Conservation (phyloP, 2,888 invertebrate species). For the Pyralis farinalis region DNA sequence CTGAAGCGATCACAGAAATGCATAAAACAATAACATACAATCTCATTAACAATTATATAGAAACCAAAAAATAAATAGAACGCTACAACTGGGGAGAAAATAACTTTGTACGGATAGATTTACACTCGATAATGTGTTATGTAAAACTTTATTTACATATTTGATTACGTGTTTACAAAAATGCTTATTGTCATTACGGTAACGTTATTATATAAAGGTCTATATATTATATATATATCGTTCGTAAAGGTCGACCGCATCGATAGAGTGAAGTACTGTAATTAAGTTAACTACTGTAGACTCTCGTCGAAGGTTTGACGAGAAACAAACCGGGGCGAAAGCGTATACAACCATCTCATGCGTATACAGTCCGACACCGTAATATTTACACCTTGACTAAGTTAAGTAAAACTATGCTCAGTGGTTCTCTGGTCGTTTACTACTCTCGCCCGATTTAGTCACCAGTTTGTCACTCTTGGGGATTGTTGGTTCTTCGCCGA, state of each 20-base stretch:
- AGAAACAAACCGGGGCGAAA: constrained; percentile 17
- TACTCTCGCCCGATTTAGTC: constrained; percentile 45
- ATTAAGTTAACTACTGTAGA: not conserved
- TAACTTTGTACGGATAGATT: constrained; percentile 48
- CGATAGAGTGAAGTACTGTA: constrained; percentile 1
- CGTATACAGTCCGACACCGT: not conserved
- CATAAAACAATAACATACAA: constrained; percentile 57
- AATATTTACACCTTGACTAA: constrained; percentile 29
- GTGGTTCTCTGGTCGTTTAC: constrained; percentile 62
- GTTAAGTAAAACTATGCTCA: constrained; percentile 28
- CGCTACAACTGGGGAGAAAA: constrained; percentile 26
- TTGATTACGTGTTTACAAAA: constrained; percentile 51
- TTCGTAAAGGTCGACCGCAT: constrained; percentile 1
- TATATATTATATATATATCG: constrained; percentile 26
- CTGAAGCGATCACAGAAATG: constrained; percentile 74
- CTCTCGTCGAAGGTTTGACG: constrained; percentile 14
- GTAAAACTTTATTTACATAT: constrained; percentile 45
- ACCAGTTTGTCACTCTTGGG: constrained; percentile 56
- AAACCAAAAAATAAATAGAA: constrained; percentile 33
- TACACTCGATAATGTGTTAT: constrained; percentile 21
- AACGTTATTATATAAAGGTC: constrained; percentile 28
- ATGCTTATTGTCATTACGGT: constrained; percentile 70
- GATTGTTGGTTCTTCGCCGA: constrained; percentile 32
- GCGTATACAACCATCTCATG: not conserved
- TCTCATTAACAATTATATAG: constrained; percentile 41